Percentiles rank a stretch among this genome's conserved stretches.
phyloP scores from a whole-genome alignment of 2,113 vertebrate genomes.

The Pituophis catenifer region DNA sequence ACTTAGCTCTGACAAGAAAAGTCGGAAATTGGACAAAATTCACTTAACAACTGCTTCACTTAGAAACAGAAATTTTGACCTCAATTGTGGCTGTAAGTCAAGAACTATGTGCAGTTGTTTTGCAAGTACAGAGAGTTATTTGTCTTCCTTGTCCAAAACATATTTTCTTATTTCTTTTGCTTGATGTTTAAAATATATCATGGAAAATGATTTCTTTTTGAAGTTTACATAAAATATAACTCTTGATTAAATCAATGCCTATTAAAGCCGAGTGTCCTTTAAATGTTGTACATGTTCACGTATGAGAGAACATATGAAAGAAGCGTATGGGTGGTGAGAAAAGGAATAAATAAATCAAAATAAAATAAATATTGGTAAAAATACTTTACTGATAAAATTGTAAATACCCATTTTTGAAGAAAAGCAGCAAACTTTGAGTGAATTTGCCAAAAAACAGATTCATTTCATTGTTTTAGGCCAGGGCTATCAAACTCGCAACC shows the following conservation, averaged over 20 bases:
- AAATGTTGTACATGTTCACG: background rate
- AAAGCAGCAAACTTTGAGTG: background rate
- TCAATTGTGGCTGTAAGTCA: background rate
- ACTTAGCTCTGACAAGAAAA: background rate
- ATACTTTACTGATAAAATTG: background rate
- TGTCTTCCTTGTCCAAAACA: slow-evolving; percentile 26
- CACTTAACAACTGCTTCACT: background rate
- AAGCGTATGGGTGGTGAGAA: background rate
- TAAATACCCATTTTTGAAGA: background rate
- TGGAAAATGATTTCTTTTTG: slow-evolving; percentile 24
- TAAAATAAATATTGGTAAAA: background rate
- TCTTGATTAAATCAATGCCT: background rate
- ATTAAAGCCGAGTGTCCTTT: background rate
- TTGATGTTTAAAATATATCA: slow-evolving; percentile 39
- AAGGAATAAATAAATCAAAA: background rate
- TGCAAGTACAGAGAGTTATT: slow-evolving; percentile 27
- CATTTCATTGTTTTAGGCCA: background rate
- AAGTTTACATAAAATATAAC: slow-evolving; percentile 3
- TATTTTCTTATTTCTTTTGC: slow-evolving; percentile 37
- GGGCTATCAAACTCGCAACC: too few relatives aligned
- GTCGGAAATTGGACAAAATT: background rate
- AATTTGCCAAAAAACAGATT: background rate
- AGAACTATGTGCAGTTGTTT: background rate
- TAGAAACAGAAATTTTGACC: background rate
- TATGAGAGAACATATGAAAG: background rate